Percentiles rank a stretch among this genome's conserved stretches.
Conservation (phyloP, 2,113 vertebrate genomes). For the Noctilio leporinus region DNA sequence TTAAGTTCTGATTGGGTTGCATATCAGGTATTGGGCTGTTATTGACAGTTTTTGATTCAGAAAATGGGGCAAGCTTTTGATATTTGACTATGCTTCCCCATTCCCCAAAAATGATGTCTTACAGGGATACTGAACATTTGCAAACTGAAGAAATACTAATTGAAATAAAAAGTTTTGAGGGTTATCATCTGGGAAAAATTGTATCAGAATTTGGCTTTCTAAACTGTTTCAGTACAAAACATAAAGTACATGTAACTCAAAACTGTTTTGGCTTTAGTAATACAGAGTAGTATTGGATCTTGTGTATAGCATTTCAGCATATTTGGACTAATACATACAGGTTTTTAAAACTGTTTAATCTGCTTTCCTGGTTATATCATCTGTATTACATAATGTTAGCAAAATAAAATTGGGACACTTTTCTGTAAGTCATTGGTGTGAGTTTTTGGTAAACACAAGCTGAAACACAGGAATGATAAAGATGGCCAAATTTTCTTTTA, state of each 20-base stretch:
- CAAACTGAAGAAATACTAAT: not conserved
- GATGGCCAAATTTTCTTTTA: not conserved
- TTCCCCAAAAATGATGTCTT: not conserved
- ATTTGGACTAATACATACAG: not conserved
- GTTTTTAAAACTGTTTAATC: not conserved
- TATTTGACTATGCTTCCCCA: not conserved
- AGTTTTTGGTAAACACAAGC: not conserved
- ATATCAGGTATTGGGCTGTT: conserved; percentile 19
- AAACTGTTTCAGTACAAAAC: not conserved
- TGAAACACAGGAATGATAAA: conserved; percentile 2
- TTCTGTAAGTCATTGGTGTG: not conserved
- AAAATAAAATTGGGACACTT: not conserved
- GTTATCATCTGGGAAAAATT: not conserved
- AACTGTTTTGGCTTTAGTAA: not conserved
- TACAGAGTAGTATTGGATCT: not conserved
- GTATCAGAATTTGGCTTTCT: not conserved
- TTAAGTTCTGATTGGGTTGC: not conserved
- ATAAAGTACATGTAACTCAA: not conserved
- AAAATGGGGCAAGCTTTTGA: not conserved
- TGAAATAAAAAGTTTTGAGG: not conserved
- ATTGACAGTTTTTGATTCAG: not conserved
- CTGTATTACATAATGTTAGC: not conserved
- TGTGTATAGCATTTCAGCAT: not conserved
- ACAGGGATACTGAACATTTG: not conserved
- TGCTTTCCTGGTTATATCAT: not conserved